Conservation (phyloP, 2,888 invertebrate genomes). For the Rhorus exstirpatorius region DNA sequence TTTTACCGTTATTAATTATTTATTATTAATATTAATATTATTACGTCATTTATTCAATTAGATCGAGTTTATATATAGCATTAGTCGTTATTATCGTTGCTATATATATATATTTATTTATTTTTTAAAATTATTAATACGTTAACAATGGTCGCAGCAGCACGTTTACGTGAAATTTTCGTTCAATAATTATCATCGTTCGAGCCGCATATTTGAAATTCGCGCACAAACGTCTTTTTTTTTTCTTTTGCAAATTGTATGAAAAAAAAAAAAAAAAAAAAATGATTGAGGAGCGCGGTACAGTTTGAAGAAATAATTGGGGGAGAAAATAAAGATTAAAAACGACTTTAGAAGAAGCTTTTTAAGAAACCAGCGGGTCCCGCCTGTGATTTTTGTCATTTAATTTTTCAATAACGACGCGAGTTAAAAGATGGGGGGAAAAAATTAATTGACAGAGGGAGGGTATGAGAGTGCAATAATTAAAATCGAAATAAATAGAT, state of each 20-base stretch:
- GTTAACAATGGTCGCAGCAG: slow-evolving; percentile 88
- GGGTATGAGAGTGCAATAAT: not conserved
- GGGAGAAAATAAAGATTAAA: too few species aligned
- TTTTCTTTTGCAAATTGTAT: slow-evolving; percentile 83
- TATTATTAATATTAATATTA: slow-evolving; percentile 49
- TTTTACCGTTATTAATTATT: too few species aligned
- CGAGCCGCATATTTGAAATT: slow-evolving; percentile 26
- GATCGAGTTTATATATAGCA: slow-evolving; percentile 55
- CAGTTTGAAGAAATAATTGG: slow-evolving; percentile 51
- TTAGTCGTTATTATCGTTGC: slow-evolving; percentile 67
- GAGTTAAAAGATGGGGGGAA: slow-evolving; percentile 5
- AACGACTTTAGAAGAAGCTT: slow-evolving; percentile 94
- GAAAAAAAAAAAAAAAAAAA: slow-evolving; percentile 74
- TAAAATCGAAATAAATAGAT: not conserved
- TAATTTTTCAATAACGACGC: slow-evolving; percentile 5
- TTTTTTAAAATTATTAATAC: slow-evolving; percentile 87
- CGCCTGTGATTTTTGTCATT: slow-evolving; percentile 88
- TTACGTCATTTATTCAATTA: slow-evolving; percentile 54
- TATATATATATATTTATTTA: slow-evolving; percentile 79
- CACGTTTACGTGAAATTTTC: slow-evolving; percentile 87
- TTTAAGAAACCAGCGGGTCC: slow-evolving; percentile 97
- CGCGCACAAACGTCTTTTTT: slow-evolving; percentile 70
- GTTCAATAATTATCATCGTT: slow-evolving; percentile 55
- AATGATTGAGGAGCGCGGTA: slow-evolving; percentile 81
- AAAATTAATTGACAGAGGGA: not conserved